Base-by-base conservation (phyloP, 2,113 vertebrate genomes). In the Planiliza haematocheilus region DNA sequence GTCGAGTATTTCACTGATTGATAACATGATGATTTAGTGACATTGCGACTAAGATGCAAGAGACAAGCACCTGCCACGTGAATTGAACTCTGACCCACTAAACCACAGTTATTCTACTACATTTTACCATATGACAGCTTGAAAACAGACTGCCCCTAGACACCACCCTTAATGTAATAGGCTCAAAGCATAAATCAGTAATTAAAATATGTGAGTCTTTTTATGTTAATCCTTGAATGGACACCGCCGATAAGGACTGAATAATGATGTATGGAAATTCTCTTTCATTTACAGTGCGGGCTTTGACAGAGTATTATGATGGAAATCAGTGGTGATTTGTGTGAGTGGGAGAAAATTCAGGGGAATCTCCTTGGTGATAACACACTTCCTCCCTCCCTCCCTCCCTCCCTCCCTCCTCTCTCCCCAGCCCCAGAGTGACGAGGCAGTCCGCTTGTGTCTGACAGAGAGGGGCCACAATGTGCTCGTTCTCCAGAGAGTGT, bases 401-500 rank as follows among this genome's bases (percentile, higher is more conserved):
- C 70, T 14, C 53, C 7, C 45, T 10, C 70, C 7, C 24, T 68
- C 71, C 59, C 51, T 45, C 62, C 69, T 77, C 74, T 66, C 63
- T 69, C 74, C 60, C 66, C 85, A 88, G 90, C 71, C 83, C 89
- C 95, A 86, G 88, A 93, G 94, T 93, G 96, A 95, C 88, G 95
- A 95, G 91, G 95, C 93, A 89, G 89, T 89, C 58, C 94, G 92
- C 0, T 75, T 95, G 81, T 92, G 93, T 92, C 86, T 95, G 79
- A 94, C 91, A 83, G 96, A 96, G 91, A 89, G 93, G 75, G 95
- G 95, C 93, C 94, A 81, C 86, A 92, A 91, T 41, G 94, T 96
- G 82, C 93, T 97, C 88, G 94, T 96, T 87, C 93, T 97, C 94
- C 95, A 93, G 94, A 96, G 93, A 88, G 94, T 94, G 93, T 94